These are phyloP conservation scores for Heliconius himera DNA, from an alignment of 1,140 invertebrate species.

Conservation along the genomic window DNA sequence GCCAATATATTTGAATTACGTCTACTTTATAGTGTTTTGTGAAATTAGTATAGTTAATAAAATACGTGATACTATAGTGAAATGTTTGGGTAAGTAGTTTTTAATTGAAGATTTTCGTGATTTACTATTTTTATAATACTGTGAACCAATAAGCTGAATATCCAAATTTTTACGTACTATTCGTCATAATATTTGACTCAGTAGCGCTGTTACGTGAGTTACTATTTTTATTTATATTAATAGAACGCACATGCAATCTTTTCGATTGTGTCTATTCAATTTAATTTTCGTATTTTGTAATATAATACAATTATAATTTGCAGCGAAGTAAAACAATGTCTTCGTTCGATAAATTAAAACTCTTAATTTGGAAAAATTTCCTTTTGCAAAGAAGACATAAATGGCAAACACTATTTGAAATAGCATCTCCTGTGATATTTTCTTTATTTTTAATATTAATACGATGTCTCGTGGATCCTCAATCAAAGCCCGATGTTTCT, in stretches of 20 bases:
- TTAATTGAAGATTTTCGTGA: conserved; percentile 16
- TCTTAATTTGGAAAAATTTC: conserved; percentile 94
- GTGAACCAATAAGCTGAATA: conserved; percentile 4
- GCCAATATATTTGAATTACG: conserved; percentile 30
- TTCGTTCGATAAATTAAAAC: conserved; percentile 82
- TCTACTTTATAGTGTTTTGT: conserved; percentile 18
- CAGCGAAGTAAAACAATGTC: conserved; percentile 57
- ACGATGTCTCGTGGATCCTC: conserved; percentile 82
- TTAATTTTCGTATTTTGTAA: background rate
- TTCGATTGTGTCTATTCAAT: background rate
- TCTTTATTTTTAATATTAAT: conserved; percentile 87
- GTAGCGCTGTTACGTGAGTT: conserved; percentile 12
- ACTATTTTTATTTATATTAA: conserved; percentile 13
- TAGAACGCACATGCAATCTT: background rate
- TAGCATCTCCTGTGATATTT: conserved; percentile 88
- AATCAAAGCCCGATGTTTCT: conserved; percentile 62
- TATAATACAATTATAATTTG: conserved; percentile 33
- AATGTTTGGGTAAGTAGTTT: conserved; percentile 44
- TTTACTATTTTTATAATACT: conserved; percentile 28
- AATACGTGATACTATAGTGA: conserved; percentile 26
- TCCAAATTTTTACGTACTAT: background rate
- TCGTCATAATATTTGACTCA: conserved; percentile 7
- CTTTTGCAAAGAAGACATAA: conserved; percentile 89
- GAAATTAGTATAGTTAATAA: conserved; percentile 14
- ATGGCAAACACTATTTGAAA: conserved; percentile 88